Base-by-base conservation (phyloP, 2,113 vertebrate genomes). In the Toxostoma redivivum region DNA sequence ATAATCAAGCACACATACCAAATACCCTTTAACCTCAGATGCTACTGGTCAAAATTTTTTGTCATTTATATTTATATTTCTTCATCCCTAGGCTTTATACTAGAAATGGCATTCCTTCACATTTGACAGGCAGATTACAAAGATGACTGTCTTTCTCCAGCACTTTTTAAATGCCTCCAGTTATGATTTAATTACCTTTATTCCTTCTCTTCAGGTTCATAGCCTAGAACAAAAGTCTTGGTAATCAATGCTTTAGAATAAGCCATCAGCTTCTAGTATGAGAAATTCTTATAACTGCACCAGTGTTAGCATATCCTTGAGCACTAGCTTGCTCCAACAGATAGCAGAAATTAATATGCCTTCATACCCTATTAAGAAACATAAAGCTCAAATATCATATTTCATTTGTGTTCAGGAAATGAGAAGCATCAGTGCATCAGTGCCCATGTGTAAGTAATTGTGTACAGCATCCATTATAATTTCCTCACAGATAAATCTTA, bases 151-250 rank as follows among this genome's bases (percentile, higher is more conserved):
- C 61, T 96, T 82, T 72, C 69, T 73, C 54, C 62, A 86, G 31
- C 19, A 74, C 33, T 81, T 93, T 84, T 95, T 79, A 77, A 95
- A 79, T 90, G 79, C 60, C 84, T 90, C 44, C n/a, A 82, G 67
- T 71, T 79, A 96, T 76, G n/a, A 93, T 87, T 97, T 94, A 90
- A 94, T 86, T 94, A 89, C 45, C 38, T 96, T 96, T 78, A 67
- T 76, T 65, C 45, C 37, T 89, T n/a, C 37, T 90, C 37, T 93
- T 89, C 47, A 40, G 4, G 33, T 86, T 89, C 72, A 82, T 85
- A 86, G 79, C 85, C 65, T 86, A 79, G 87, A 96, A 87, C 76
- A 92, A 37, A 45, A 94, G 47, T 45, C 53, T 94, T 86, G n/a
- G 35, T 79, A 93, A 97, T 83, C 67, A 83, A 73, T 67, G 30